phyloP scores from a whole-genome alignment of 1,140 invertebrate genomes.

The Magallana angulata region DNA sequence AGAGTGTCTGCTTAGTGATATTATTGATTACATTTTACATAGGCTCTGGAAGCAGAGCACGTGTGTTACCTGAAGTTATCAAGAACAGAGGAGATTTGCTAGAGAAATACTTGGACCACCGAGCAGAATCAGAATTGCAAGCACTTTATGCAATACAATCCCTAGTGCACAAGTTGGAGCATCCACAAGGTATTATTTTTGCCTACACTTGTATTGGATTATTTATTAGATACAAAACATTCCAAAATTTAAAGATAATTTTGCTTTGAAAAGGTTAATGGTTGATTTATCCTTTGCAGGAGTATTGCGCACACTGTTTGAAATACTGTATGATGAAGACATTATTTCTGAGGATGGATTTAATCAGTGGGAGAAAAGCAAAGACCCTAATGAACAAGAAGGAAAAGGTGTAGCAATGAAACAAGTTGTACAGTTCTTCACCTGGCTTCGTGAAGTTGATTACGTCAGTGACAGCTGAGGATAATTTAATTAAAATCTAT shows the following conservation, averaged over 20 bases:
- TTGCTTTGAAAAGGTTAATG: no score
- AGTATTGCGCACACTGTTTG: slow-evolving; percentile 82
- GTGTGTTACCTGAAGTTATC: slow-evolving; percentile 68
- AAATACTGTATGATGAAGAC: slow-evolving; percentile 82
- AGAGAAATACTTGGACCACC: slow-evolving; percentile 87
- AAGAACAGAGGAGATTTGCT: slow-evolving; percentile 83
- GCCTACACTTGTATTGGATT: no score
- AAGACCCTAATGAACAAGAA: slow-evolving; percentile 81
- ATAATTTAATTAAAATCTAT: neutral
- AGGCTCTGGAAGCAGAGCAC: slow-evolving; percentile 63
- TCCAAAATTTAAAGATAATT: no score
- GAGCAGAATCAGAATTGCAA: slow-evolving; percentile 86
- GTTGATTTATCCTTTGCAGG: slow-evolving; percentile 70
- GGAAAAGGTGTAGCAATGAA: slow-evolving; percentile 83
- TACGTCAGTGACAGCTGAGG: slow-evolving; percentile 68
- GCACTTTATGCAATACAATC: slow-evolving; percentile 91
- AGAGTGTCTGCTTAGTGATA: no score
- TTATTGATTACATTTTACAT: neutral
- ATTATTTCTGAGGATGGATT: slow-evolving; percentile 84
- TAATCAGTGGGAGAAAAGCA: slow-evolving; percentile 82
- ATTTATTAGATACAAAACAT: no score
- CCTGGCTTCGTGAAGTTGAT: slow-evolving; percentile 81
- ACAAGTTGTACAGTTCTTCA: slow-evolving; percentile 83
- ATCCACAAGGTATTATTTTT: slow-evolving; percentile 86
- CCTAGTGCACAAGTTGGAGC: slow-evolving; percentile 85